Percentiles rank a stretch among this genome's conserved stretches.
These are phyloP conservation scores for Acholoe squamosa DNA, from an alignment of 2,888 invertebrate species.

Conservation along the genomic window DNA sequence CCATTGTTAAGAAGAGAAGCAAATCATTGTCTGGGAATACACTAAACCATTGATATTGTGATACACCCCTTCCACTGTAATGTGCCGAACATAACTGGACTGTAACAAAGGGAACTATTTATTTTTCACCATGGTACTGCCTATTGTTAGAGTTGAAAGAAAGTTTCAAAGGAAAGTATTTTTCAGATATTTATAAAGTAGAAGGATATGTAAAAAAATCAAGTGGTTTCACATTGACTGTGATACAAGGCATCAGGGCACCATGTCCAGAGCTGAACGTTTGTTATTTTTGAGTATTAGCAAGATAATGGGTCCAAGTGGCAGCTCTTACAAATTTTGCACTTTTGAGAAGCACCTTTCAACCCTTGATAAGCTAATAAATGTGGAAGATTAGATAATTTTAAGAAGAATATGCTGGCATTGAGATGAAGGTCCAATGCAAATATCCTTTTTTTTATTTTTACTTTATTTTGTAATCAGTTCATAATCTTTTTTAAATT, in stretches of 20 bases:
- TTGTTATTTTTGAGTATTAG: neutral
- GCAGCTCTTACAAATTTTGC: neutral
- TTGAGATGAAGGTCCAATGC: too few relatives aligned
- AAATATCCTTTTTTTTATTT: too few relatives aligned
- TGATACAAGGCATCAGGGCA: neutral
- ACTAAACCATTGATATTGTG: neutral
- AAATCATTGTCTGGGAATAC: neutral
- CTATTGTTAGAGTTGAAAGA: neutral
- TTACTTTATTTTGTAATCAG: too few relatives aligned
- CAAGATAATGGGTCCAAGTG: constrained; percentile 18
- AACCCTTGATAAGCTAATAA: neutral
- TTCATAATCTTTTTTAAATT: neutral
- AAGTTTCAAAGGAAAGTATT: neutral
- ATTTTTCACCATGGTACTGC: neutral
- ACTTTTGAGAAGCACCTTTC: neutral
- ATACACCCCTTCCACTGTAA: constrained; percentile 10
- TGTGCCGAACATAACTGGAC: neutral
- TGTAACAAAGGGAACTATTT: neutral
- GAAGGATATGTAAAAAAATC: constrained; percentile 11
- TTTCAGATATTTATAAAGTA: neutral
- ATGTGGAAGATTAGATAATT: too few relatives aligned
- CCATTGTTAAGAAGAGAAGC: neutral
- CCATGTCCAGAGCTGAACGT: neutral
- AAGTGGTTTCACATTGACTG: neutral
- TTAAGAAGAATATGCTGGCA: too few relatives aligned